These are phyloP conservation scores for Xiphophorus birchmanni DNA, from an alignment of 2,797 vertebrate genomes.

Conservation along the genomic window DNA sequence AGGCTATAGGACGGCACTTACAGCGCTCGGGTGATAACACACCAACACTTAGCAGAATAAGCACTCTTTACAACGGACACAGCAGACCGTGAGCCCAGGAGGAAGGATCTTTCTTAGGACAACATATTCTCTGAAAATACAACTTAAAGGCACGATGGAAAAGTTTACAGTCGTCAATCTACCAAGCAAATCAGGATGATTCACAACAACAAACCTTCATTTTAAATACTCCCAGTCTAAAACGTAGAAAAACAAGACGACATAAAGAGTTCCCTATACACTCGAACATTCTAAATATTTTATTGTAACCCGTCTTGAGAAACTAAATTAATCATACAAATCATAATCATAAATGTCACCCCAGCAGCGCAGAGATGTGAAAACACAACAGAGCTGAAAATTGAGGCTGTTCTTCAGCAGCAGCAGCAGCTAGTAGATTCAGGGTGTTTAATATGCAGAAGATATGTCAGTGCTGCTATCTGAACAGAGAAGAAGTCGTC, in stretches of 20 bases:
- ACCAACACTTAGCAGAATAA: neutral
- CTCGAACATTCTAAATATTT: constrained; percentile 11
- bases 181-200: neutral
- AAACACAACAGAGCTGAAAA: neutral
- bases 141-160: neutral
- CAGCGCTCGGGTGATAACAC: neutral
- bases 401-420: neutral
- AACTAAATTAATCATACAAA: constrained; percentile 15
- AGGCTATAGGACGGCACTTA: constrained; percentile 3
- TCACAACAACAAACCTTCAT: neutral
- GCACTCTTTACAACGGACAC: neutral
- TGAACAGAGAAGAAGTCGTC: neutral
- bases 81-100: neutral
- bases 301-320: neutral
- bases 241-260: neutral
- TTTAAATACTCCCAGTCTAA: neutral
- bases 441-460: neutral
- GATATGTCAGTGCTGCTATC: neutral
- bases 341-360: constrained; percentile 11
- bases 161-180: neutral
- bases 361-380: neutral
- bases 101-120: neutral
- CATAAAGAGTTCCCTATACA: neutral
- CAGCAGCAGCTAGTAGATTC: neutral
- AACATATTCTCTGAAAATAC: neutral